These are phyloP conservation scores for Brachyalestes nurse DNA, from an alignment of 2,797 vertebrate species.

Conservation along the genomic window DNA sequence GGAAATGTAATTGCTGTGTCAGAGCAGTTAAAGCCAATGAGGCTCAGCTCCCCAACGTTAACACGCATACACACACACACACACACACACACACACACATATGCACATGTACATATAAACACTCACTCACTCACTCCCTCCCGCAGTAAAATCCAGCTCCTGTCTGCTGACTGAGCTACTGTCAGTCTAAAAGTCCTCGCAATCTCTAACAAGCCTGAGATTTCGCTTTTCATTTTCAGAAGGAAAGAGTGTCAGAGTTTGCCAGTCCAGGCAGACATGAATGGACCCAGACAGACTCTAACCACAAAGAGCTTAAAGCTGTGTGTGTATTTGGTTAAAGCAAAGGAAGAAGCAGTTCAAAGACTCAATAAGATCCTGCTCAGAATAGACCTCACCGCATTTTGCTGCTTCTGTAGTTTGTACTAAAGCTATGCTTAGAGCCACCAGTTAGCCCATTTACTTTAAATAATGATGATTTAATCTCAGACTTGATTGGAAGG, in stretches of 20 bases:
- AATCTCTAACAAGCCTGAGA: background rate
- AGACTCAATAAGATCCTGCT: background rate
- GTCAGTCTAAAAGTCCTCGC: background rate
- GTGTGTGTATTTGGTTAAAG: background rate
- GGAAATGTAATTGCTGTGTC: conserved; percentile 31
- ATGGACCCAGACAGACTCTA: background rate
- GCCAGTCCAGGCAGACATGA: background rate
- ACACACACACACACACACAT: background rate
- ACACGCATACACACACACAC: background rate
- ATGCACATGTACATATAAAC: background rate
- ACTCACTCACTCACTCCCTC: background rate
- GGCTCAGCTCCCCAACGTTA: conserved; percentile 1
- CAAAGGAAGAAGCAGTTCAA: background rate
- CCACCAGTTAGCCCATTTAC: background rate
- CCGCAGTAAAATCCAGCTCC: background rate
- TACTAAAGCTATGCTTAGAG: background rate
- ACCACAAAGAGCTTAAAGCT: conserved; percentile 1
- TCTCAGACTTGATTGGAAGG: no score
- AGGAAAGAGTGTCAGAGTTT: background rate
- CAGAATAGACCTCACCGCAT: background rate
- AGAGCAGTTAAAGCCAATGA: conserved; percentile 21
- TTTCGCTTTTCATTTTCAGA: background rate
- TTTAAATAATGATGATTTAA: no score
- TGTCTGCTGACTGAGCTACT: background rate
- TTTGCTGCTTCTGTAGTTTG: background rate